Evolutionary conservation across 1,140 invertebrate genomes (phyloP).

Genomic region (Euwallacea fornicatus): DNA sequence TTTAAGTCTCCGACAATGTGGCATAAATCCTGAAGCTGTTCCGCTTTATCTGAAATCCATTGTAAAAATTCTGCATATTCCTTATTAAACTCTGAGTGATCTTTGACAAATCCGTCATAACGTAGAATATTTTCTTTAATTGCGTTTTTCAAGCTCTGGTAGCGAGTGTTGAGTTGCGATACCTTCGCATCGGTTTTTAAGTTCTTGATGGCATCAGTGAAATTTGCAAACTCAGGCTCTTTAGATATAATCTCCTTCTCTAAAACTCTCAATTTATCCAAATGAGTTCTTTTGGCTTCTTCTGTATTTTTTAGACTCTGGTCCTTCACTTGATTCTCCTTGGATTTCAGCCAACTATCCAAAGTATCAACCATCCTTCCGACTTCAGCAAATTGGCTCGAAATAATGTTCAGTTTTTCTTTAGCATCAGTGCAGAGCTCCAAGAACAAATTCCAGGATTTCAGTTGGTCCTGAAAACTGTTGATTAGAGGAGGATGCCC

Average conservation of each 20-base stretch:
- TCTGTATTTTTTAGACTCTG: constrained; percentile 85
- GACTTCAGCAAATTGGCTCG: constrained; percentile 77
- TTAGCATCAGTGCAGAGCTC: constrained; percentile 68
- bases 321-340: constrained; percentile 84
- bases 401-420: constrained; percentile 69
- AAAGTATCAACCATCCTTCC: constrained; percentile 75
- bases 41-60: constrained; percentile 71
- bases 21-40: constrained; percentile 74
- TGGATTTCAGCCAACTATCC: constrained; percentile 80
- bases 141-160: constrained; percentile 81
- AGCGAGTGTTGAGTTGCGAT: constrained; percentile 78
- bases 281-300: constrained; percentile 77
- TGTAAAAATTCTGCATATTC: constrained; percentile 74
- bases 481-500: constrained; percentile 76
- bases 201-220: constrained; percentile 69
- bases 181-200: constrained; percentile 79
- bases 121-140: constrained; percentile 76
- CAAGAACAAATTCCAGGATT: constrained; percentile 77
- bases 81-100: constrained; percentile 81
- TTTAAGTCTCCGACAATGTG: constrained; percentile 86
- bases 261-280: constrained; percentile 75
- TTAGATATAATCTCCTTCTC: constrained; percentile 75
- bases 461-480: constrained; percentile 74
- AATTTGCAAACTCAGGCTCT: constrained; percentile 69
- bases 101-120: constrained; percentile 82